Evolutionary conservation across 2,888 invertebrate genomes (phyloP).

Genomic region (Noctua janthina): DNA sequence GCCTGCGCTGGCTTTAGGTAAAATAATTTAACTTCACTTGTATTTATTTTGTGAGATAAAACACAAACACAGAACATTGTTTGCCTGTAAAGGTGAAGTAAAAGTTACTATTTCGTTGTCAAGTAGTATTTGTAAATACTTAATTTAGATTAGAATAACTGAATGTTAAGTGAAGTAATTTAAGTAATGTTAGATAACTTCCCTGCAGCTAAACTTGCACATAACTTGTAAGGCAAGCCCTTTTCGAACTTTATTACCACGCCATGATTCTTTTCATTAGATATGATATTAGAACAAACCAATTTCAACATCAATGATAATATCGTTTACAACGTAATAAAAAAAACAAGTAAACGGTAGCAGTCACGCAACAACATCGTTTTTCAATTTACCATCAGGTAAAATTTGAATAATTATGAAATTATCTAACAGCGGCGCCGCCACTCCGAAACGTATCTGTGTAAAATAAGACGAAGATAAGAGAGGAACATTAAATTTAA

Average conservation of each 20-base stretch:
- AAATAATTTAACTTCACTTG: conserved; percentile 53
- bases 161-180: conserved; percentile 3
- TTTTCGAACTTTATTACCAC: conserved; percentile 71
- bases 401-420: conserved; percentile 67
- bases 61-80: conserved; percentile 48
- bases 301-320: conserved; percentile 63
- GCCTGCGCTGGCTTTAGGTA: conserved; percentile 45
- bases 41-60: conserved; percentile 60
- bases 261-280: conserved; percentile 61
- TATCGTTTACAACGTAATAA: conserved; percentile 66
- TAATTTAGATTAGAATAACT: conserved; percentile 16
- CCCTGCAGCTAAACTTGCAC: conserved; percentile 20
- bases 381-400: conserved; percentile 66
- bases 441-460: conserved; percentile 50
- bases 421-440: conserved; percentile 60
- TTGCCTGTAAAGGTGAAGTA: conserved; percentile 63
- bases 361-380: conserved; percentile 73
- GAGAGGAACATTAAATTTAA: conserved; percentile 49
- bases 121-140: conserved; percentile 19
- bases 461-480: conserved; percentile 59
- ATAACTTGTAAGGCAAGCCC: conserved; percentile 12
- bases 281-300: conserved; percentile 56
- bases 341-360: conserved; percentile 72
- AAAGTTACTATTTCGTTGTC: conserved; percentile 53
- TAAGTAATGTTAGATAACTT: conserved; percentile 56